Conservation (phyloP, 1,140 invertebrate genomes). For the Psix sp. region DNA sequence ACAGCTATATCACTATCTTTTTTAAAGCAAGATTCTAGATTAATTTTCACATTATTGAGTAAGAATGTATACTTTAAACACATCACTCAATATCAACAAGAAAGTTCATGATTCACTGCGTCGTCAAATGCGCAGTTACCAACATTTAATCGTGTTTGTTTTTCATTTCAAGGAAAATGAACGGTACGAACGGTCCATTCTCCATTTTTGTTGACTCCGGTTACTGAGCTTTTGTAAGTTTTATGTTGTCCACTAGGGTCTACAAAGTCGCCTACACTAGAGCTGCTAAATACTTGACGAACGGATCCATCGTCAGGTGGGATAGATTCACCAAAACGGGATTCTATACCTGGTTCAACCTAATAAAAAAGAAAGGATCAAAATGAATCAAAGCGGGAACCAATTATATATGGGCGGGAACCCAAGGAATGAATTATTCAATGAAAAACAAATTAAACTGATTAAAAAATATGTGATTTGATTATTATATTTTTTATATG, state of each 20-base stretch:
- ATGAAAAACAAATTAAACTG: background rate
- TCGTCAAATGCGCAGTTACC: too few relatives aligned
- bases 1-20: constrained; percentile 40
- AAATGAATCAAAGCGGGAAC: too few relatives aligned
- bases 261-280: constrained; percentile 79
- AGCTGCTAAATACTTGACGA: constrained; percentile 80
- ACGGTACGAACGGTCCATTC: constrained; percentile 81
- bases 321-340: constrained; percentile 74
- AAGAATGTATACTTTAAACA: constrained; percentile 16
- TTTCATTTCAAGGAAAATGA: constrained; percentile 65
- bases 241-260: constrained; percentile 80
- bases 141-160: constrained; percentile 16
- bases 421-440: too few relatives aligned
- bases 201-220: constrained; percentile 85
- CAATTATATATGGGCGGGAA: too few relatives aligned
- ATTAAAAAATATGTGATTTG: too few relatives aligned
- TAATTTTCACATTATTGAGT: constrained; percentile 20
- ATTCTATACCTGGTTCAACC: constrained; percentile 79
- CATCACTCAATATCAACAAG: constrained; percentile 36
- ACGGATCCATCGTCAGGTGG: constrained; percentile 69
- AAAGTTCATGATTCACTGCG: constrained; percentile 9
- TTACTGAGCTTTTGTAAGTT: constrained; percentile 79
- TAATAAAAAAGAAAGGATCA: constrained; percentile 62
- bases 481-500: too few relatives aligned
- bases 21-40: constrained; percentile 20